These are phyloP conservation scores for Hippocampus abdominalis DNA, from an alignment of 2,113 vertebrate genomes.

Conservation along the genomic window DNA sequence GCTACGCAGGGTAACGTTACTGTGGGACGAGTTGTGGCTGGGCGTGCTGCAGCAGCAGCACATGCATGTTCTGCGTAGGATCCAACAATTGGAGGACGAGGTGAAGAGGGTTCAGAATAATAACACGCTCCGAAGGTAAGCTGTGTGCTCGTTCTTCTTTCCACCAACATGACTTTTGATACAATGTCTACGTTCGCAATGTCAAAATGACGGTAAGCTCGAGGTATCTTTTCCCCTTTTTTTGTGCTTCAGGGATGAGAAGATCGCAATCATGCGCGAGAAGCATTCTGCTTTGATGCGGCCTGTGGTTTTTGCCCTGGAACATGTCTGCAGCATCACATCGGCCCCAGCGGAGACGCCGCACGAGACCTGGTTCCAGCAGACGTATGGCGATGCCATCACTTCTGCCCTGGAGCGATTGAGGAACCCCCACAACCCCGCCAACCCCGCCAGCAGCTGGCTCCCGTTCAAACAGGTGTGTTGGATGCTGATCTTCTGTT, in stretches of 20 bases:
- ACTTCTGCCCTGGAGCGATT: conserved; percentile 87
- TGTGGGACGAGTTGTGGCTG: conserved; percentile 98
- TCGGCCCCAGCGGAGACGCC: conserved; percentile 89
- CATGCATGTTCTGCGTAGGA: conserved; percentile 91
- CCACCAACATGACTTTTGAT: neutral
- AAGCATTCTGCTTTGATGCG: conserved; percentile 98
- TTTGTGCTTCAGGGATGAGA: conserved; percentile 82
- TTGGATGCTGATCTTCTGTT: neutral
- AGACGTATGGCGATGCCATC: conserved; percentile 88
- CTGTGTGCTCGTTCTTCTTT: neutral
- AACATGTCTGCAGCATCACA: conserved; percentile 93
- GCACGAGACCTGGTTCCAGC: conserved; percentile 97
- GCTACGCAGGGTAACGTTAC: conserved; percentile 90
- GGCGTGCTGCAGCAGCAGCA: conserved; percentile 95
- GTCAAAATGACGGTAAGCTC: neutral
- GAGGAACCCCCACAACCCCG: conserved; percentile 87
- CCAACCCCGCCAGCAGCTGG: conserved; percentile 96
- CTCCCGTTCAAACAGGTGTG: conserved; percentile 94
- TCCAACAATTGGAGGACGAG: conserved; percentile 95
- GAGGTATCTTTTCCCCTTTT: neutral
- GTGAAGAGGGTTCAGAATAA: conserved; percentile 98
- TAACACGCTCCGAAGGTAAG: conserved; percentile 88
- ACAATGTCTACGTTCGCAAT: neutral
- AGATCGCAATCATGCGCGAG: conserved; percentile 96
- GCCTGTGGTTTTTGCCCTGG: conserved; percentile 94